Evolutionary conservation across 23 tunicate genomes (phyloP).

Genomic region (Trididemnum nubilum): DNA sequence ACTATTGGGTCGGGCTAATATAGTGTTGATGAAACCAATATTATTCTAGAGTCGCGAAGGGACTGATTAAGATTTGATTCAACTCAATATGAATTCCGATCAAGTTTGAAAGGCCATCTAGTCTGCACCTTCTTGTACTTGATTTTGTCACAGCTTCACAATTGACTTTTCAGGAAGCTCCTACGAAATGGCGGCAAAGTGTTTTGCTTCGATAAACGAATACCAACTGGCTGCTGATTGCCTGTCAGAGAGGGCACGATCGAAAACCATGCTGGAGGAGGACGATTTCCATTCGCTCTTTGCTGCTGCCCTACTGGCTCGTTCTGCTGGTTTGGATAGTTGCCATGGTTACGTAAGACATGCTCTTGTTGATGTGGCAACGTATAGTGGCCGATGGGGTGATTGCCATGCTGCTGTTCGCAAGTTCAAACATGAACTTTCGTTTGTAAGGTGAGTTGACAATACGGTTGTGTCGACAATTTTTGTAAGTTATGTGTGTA

Average conservation of each 20-base stretch:
- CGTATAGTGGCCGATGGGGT: conserved; percentile 67
- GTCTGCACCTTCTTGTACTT: no score
- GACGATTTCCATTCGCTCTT: conserved; percentile 57
- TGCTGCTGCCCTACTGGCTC: conserved; percentile 51
- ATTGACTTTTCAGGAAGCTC: conserved; percentile 82
- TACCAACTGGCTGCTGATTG: conserved; percentile 51
- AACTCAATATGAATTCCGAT: no score
- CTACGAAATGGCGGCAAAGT: conserved; percentile 82
- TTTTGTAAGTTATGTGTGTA: not conserved
- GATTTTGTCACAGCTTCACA: no score
- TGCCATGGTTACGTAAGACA: conserved; percentile 25
- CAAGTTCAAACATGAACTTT: conserved; percentile 5
- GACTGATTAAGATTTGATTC: no score
- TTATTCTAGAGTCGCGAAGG: no score
- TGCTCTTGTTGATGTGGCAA: conserved; percentile 52
- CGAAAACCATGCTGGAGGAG: conserved; percentile 30
- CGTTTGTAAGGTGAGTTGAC: conserved; percentile 14
- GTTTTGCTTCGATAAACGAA: conserved; percentile 75
- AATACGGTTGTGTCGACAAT: not conserved
- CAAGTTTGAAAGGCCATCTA: no score
- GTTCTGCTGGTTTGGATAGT: conserved; percentile 17
- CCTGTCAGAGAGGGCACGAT: conserved; percentile 45
- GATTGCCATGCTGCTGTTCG: conserved; percentile 42
- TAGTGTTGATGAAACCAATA: no score
- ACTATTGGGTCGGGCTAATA: no score